Conservation (phyloP, 35 echinoderm and acorn worm genomes). For the Holothuria glaberrima region DNA sequence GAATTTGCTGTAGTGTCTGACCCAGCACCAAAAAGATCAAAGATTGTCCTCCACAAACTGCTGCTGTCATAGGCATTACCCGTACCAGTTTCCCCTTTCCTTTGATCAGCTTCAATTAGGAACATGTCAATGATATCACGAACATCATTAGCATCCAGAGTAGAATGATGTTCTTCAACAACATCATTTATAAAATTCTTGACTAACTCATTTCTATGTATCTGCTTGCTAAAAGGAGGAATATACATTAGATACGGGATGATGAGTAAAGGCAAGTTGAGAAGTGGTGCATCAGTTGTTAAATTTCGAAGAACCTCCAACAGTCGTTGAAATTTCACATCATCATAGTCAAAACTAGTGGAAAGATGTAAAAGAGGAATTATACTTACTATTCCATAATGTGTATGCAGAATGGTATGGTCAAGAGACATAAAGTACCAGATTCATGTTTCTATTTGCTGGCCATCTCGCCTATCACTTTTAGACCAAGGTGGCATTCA, state of each 20-base stretch:
- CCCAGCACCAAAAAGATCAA: slow-evolving; percentile 41
- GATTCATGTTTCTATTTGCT: no score
- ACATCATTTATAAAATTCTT: not conserved
- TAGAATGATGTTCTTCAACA: not conserved
- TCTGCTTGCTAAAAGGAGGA: no score
- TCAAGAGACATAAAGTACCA: no score
- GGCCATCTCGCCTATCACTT: no score
- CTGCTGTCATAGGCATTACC: not conserved
- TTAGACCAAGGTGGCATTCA: no score
- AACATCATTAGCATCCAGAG: not conserved
- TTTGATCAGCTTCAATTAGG: not conserved
- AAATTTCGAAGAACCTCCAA: not conserved
- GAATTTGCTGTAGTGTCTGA: slow-evolving; percentile 35
- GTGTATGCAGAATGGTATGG: no score
- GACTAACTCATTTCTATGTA: no score
- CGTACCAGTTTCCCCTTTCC: not conserved
- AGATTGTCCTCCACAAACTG: slow-evolving; percentile 16
- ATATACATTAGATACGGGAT: no score
- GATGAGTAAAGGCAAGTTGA: no score
- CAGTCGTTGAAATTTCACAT: not conserved
- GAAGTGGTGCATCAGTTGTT: not conserved
- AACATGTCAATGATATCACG: slow-evolving; percentile 38
- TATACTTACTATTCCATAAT: no score
- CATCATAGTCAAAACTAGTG: slow-evolving; percentile 1
- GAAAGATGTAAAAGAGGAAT: no score